Conservation (phyloP, 2,113 vertebrate species). For the Elgaria multicarinata region DNA sequence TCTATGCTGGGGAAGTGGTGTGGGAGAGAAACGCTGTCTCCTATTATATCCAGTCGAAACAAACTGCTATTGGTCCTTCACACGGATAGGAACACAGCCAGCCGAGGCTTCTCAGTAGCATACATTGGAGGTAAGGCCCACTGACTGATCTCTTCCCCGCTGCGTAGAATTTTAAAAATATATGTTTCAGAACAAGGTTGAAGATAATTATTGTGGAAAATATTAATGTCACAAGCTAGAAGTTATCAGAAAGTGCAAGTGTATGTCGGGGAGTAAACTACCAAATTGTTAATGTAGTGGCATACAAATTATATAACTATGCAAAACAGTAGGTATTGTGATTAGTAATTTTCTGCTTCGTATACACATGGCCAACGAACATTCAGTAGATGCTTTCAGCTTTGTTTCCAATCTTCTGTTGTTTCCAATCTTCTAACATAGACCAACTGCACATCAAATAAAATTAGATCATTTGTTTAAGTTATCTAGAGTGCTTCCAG, state of each 20-base stretch:
- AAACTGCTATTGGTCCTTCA: constrained; percentile 88
- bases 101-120: constrained; percentile 86
- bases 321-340: not conserved
- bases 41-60: constrained; percentile 83
- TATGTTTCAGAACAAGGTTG: not conserved
- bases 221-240: not conserved
- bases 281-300: not conserved
- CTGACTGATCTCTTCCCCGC: not conserved
- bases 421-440: too few species aligned
- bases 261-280: not conserved
- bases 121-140: constrained; percentile 89
- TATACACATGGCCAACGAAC: not conserved
- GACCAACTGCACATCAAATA: not conserved
- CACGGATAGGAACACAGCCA: constrained; percentile 88
- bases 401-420: too few species aligned
- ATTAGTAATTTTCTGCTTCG: not conserved
- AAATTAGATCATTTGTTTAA: not conserved
- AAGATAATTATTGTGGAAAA: not conserved
- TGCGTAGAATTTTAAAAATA: not conserved
- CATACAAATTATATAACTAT: not conserved
- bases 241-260: not conserved
- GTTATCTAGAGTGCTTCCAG: not conserved
- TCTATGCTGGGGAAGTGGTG: constrained; percentile 89
- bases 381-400: not conserved
- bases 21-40: constrained; percentile 78